Evolutionary conservation across 2,797 vertebrate genomes (phyloP), one percentile per base, ranked within the genome.

Genomic region (Lepus townsendii): DNA sequence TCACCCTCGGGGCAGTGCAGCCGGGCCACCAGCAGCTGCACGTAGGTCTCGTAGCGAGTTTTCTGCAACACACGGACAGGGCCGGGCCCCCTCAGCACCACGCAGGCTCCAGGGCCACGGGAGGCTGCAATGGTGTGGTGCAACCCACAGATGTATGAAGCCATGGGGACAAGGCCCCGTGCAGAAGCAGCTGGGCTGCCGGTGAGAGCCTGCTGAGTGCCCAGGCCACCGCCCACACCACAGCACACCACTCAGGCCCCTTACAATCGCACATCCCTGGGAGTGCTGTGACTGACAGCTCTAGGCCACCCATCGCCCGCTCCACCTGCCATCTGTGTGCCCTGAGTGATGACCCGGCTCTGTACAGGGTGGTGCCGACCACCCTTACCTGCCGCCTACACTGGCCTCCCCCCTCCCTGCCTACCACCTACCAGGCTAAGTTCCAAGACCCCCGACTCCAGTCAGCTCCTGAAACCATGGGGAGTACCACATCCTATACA

Each of bases 21-120:
- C 96, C 99, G 99, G 35, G 97, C 96, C 94, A 99, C 98, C 97
- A 99, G 97, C 73, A 99, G 97, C 88, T 96, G 97, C 63, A 99
- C 97, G 6, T 99, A 99, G 0, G 92, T 98, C 98, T 99, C 98
- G 0, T 99, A 99, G n/a, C 99, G 99, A 60, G 97, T 98, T 92
- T 98, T 98, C 99, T 99, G 98, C 14, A 95, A 83, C 30, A 95
- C 75, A 96, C 2, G 12, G 76, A 76, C 16, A 57, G 14, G 54
- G 19, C 80, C 62, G n/a, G n/a, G 3, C 13, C 47, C 1, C 47
- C 26, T 96, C 57, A 96, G 88, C 7, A 5, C 32, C 30, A 2
- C 27, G n/a, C 35, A 2, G 66, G n/a, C 30, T 80, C 63, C 80
- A 68, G 84, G 71, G 26, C 0, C 0, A 68, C 12, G 42, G 26